phyloP scores from a whole-genome alignment of 2,113 vertebrate genomes.

The Notiomystis cincta region DNA sequence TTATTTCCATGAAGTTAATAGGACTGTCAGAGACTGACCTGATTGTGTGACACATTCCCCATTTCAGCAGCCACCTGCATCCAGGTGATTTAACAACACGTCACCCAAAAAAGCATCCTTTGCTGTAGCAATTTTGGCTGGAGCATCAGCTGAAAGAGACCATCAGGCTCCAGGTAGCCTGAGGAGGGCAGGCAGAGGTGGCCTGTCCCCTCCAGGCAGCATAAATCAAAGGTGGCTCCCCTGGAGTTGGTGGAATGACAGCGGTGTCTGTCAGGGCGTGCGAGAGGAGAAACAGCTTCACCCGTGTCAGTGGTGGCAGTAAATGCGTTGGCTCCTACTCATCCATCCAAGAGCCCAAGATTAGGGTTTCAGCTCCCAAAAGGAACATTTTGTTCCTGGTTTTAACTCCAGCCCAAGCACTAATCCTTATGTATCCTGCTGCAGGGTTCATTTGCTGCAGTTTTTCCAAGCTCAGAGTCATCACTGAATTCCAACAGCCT shows the following conservation, averaged over 20 bases:
- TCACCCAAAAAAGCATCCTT: neutral
- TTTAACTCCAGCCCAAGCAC: neutral
- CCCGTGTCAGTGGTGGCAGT: neutral
- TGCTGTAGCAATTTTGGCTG: neutral
- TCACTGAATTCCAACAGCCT: neutral
- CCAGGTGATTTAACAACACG: neutral
- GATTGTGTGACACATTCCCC: rapidly evolving
- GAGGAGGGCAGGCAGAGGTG: neutral
- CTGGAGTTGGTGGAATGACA: neutral
- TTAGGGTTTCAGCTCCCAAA: neutral
- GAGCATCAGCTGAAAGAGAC: neutral
- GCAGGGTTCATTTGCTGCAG: neutral
- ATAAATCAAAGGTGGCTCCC: neutral
- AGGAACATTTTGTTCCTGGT: neutral
- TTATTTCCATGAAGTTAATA: neutral
- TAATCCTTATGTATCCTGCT: neutral
- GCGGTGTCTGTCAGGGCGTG: neutral
- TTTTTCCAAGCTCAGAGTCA: neutral
- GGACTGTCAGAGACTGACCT: neutral
- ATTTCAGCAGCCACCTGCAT: neutral
- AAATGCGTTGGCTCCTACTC: neutral
- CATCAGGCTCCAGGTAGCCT: neutral
- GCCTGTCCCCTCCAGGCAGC: neutral
- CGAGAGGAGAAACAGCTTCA: neutral
- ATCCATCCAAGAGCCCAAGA: neutral